phyloP scores from a whole-genome alignment of 2,888 invertebrate species.

The Neoitamus cyanurus region DNA sequence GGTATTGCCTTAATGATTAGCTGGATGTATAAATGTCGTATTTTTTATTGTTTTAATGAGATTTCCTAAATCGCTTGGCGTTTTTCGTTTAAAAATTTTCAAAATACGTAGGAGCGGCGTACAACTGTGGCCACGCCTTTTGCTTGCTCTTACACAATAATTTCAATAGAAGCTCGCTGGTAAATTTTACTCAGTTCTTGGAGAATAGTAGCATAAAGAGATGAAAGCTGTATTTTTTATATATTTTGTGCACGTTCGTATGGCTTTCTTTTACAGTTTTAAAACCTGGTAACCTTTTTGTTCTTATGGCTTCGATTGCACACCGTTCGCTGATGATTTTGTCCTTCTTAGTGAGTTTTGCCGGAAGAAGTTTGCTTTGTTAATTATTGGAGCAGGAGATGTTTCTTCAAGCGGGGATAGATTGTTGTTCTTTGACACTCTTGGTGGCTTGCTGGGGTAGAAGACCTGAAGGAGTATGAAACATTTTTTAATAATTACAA shows the following conservation, averaged over 20 bases:
- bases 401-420: constrained; percentile 13
- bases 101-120: not conserved
- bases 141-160: constrained; percentile 6
- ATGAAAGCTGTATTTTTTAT: not conserved
- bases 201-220: not conserved
- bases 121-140: not conserved
- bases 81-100: not conserved
- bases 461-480: constrained; percentile 10
- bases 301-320: constrained; percentile 14
- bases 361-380: not conserved
- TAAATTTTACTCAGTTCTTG: constrained; percentile 19
- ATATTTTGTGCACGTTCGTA: not conserved
- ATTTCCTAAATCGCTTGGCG: not conserved
- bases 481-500: not conserved
- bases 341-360: not conserved
- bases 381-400: constrained; percentile 4
- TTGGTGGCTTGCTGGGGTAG: not conserved
- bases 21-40: too few species aligned
- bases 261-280: not conserved
- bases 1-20: not conserved
- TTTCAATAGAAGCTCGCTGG: constrained; percentile 46
- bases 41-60: not conserved
- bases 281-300: not conserved
- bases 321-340: constrained; percentile 45
- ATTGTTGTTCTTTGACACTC: constrained; percentile 33